Evolutionary conservation across 2,797 vertebrate species (phyloP).

Genomic region (Danio choprae): DNA sequence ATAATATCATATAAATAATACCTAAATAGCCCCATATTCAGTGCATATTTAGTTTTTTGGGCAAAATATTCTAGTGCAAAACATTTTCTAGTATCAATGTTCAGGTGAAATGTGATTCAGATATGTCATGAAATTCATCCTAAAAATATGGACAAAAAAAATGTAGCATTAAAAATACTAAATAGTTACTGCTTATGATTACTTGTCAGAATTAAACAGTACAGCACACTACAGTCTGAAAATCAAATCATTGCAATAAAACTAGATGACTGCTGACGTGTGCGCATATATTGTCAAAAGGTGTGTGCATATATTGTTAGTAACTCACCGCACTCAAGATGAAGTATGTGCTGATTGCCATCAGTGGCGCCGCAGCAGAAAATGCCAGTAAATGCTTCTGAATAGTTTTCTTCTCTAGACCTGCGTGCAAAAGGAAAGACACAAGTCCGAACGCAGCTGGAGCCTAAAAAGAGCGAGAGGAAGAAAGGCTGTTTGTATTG

Average conservation of each 20-base stretch:
- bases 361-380: conserved; percentile 74
- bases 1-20: neutral
- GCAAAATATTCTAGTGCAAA: neutral
- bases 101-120: too few relatives aligned
- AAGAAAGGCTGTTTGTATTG: neutral
- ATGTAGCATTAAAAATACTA: too few relatives aligned
- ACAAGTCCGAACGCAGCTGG: conserved; percentile 81
- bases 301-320: too few relatives aligned
- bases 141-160: too few relatives aligned
- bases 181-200: too few relatives aligned
- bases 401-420: conserved; percentile 76
- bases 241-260: too few relatives aligned
- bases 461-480: conserved; percentile 64
- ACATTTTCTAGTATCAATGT: too few relatives aligned
- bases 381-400: conserved; percentile 79
- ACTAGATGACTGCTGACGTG: too few relatives aligned
- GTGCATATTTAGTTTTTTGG: neutral
- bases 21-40: neutral
- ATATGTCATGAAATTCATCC: too few relatives aligned
- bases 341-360: conserved; percentile 78
- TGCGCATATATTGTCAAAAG: too few relatives aligned
- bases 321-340: conserved; percentile 66
- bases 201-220: too few relatives aligned
- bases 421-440: conserved; percentile 79
- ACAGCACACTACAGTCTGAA: too few relatives aligned